Percentiles rank a stretch among this genome's conserved stretches.
phyloP scores from a whole-genome alignment of 2,113 vertebrate species.

The Syrmaticus mikado region DNA sequence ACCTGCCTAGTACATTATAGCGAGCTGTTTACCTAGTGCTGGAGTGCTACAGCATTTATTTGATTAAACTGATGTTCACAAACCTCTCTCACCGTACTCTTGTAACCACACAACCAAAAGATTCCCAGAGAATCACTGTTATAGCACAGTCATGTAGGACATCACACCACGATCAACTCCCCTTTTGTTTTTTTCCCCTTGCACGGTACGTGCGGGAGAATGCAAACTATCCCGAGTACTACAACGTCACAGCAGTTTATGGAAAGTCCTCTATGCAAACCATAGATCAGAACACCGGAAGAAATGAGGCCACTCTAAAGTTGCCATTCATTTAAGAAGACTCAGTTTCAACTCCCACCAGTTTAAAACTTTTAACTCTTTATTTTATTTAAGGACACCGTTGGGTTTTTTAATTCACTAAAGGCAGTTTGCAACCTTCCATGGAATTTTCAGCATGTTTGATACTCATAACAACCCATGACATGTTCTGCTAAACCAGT shows the following conservation, averaged over 20 bases:
- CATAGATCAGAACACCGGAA: background rate
- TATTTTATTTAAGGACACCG: background rate
- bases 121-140: background rate
- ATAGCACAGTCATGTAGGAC: background rate
- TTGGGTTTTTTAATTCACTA: background rate
- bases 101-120: background rate
- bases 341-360: background rate
- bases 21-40: background rate
- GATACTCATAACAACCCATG: background rate
- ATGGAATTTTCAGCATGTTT: background rate
- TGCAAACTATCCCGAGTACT: background rate
- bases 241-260: background rate
- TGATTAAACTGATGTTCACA: constrained; percentile 8
- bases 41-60: background rate
- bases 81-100: background rate
- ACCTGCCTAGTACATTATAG: background rate
- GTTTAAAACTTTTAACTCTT: background rate
- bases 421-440: background rate
- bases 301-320: background rate
- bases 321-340: background rate
- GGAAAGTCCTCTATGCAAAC: background rate
- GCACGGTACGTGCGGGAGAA: background rate
- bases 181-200: background rate
- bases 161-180: background rate
- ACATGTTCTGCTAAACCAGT: background rate